A percentile compares a stretch with the other conserved stretches of the same genome.
Evolutionary conservation across 2,113 vertebrate species (phyloP).

Genomic region (Bos indicus): DNA sequence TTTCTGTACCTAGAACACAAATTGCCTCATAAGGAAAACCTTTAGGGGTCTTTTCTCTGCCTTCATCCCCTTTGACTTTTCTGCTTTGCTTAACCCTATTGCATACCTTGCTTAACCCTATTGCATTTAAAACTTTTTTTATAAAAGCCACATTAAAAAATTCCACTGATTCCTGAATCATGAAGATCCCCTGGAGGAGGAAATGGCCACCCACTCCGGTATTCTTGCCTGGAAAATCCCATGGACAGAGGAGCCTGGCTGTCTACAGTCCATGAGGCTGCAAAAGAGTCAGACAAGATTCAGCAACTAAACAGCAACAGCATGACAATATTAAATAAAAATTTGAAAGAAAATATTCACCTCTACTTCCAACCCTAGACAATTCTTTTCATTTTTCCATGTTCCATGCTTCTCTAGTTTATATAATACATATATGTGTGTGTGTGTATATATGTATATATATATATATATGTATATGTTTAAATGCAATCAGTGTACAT

Average conservation of each 20-base stretch:
- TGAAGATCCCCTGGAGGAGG: neutral
- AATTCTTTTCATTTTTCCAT: neutral
- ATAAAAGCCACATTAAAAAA: neutral
- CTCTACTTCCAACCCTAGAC: neutral
- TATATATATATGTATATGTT: neutral
- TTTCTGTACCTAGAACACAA: neutral
- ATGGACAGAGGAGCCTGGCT: neutral
- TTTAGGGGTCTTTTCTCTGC: neutral
- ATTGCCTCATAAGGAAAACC: neutral
- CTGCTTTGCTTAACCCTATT: neutral
- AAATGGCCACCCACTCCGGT: neutral
- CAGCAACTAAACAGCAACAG: neutral
- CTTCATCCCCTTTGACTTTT: neutral
- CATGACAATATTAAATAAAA: conserved; percentile 12
- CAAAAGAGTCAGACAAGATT: neutral
- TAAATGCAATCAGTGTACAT: neutral
- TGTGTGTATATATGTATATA: rapidly evolving
- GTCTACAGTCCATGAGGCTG: neutral
- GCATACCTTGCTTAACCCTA: neutral
- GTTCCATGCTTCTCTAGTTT: neutral
- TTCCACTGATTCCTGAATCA: neutral
- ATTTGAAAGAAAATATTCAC: conserved; percentile 15
- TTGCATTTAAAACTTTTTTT: neutral
- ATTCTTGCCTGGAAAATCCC: neutral
- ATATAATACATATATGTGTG: neutral